phyloP scores from a whole-genome alignment of 1,140 invertebrate genomes.

The Cataglyphis hispanica region DNA sequence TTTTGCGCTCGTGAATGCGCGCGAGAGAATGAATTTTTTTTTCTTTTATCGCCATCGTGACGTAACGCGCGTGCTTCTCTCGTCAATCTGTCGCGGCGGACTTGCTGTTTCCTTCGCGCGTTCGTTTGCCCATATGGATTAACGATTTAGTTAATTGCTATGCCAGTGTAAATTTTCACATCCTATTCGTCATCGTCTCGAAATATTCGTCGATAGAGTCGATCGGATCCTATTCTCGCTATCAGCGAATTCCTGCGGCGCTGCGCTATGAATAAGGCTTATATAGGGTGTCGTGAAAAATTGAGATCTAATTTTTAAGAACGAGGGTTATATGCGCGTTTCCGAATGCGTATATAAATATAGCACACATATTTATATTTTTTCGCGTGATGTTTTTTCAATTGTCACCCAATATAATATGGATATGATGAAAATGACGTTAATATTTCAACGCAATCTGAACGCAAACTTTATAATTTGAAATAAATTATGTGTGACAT shows the following conservation, averaged over 20 bases:
- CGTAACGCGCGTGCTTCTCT: constrained; percentile 21
- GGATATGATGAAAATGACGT: too few relatives aligned
- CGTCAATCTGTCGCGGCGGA: neutral
- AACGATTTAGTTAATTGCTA: neutral
- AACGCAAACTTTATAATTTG: too few relatives aligned
- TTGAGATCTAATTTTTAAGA: neutral
- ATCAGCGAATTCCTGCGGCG: constrained; percentile 29
- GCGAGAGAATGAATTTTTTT: constrained; percentile 12
- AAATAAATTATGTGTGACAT: too few relatives aligned
- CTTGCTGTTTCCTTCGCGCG: neutral
- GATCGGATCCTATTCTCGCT: neutral
- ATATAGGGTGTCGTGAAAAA: constrained; percentile 25
- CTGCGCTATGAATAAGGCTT: neutral
- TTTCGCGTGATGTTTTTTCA: too few relatives aligned
- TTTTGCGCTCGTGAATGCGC: constrained; percentile 4
- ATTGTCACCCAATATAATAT: too few relatives aligned
- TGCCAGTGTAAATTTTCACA: neutral
- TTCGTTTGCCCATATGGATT: neutral
- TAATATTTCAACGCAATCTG: too few relatives aligned
- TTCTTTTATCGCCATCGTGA: neutral
- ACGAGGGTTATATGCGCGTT: too few relatives aligned
- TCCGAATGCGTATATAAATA: too few relatives aligned
- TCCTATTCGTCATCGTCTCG: neutral
- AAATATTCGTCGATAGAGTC: neutral
- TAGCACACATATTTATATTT: too few relatives aligned